Percentiles rank a stretch among this genome's conserved stretches.
phyloP scores from a whole-genome alignment of 92 coral and sea anemone species.

The Meandrina meandrites region DNA sequence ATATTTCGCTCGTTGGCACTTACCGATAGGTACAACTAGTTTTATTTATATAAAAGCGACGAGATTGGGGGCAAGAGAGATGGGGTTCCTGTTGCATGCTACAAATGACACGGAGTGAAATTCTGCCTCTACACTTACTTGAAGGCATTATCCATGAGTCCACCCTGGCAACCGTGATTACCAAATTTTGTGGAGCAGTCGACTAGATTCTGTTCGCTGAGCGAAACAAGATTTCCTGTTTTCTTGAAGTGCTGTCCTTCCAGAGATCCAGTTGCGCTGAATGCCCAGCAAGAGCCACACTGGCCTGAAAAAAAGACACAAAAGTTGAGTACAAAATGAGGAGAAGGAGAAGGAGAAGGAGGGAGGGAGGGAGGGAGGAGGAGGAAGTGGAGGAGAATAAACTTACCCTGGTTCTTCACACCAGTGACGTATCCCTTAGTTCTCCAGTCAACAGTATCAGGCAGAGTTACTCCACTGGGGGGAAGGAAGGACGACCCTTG shows the following conservation, averaged over 20 bases:
- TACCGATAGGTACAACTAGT: too few species aligned
- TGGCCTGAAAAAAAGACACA: constrained; percentile 47
- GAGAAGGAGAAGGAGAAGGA: background rate
- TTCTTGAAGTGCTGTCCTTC: constrained; percentile 99
- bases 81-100: background rate
- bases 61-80: background rate
- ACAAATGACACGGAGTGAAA: background rate
- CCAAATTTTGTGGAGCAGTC: constrained; percentile 87
- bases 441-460: constrained; percentile 86
- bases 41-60: too few species aligned
- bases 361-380: too few species aligned
- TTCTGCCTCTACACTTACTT: background rate
- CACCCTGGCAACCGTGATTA: constrained; percentile 91
- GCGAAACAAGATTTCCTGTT: constrained; percentile 89
- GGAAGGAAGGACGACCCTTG: constrained; percentile 70
- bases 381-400: background rate
- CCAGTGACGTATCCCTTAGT: constrained; percentile 87
- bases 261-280: constrained; percentile 93
- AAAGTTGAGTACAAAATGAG: background rate
- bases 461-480: constrained; percentile 70
- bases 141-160: constrained; percentile 94
- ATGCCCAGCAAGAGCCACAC: constrained; percentile 99
- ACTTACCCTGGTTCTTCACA: constrained; percentile 89
- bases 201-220: constrained; percentile 96
- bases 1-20: too few species aligned